Evolutionary conservation across 2,797 vertebrate species (phyloP), one percentile per base, ranked within the genome.

Genomic region (Poeciliopsis turneri): DNA sequence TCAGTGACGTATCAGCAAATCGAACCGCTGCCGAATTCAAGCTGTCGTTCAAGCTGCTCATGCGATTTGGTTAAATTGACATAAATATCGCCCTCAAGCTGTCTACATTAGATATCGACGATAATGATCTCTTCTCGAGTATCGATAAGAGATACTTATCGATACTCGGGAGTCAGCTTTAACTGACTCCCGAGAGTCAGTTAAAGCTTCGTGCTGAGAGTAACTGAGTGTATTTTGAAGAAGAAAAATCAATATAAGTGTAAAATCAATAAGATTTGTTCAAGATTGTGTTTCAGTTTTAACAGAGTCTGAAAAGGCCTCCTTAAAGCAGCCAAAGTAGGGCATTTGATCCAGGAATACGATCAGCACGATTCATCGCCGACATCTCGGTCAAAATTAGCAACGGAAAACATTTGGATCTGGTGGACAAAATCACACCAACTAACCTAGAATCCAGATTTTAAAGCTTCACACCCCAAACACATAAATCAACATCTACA

Each of bases 381-480:
- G 86, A 74, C 57, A 79, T 28, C n/a, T 78, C 2, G 6, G 46
- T 64, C 86, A 81, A 81, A 88, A 81, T 80, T 15, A 88, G 12
- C 25, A 45, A 28, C 41, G 8, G 41, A 45, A 70, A 70, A 8
- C 41, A n/a, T n/a, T 70, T 45, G 12, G 11, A n/a, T 69, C 20
- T 68, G 20, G 64, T 20, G 41, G 78, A 74, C 30, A 82, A 49
- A 71, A 51, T 30, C 43, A 78, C 74, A 6, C 25, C 47, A 64
- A 13, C 20, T 23, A 23, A 51, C 49, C 49, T 23, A 23, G 25
- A 57, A 28, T 57, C 25, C 10, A 28, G 25, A 57, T n/a, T 53
- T 57, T 0, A 57, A 57, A n/a, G 53, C 53, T 28, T 61, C n/a
- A 15, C 5, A 61, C 51, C 7, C 51, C 51, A 4, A 53, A 53